Conservation (phyloP, 2,888 invertebrate species). For the Lasioglossum malachurum region DNA sequence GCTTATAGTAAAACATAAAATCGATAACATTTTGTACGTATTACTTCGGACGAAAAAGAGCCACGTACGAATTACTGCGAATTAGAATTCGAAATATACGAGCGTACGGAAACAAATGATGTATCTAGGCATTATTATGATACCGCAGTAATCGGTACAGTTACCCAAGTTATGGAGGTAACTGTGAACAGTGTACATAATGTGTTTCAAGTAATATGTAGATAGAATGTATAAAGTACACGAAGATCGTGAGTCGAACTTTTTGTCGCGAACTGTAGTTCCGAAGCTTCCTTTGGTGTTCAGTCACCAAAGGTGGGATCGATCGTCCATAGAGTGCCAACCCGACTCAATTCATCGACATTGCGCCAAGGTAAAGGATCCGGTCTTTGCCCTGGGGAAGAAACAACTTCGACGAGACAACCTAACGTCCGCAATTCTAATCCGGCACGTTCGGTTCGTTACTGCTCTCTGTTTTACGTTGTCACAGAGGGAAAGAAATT, state of each 20-base stretch:
- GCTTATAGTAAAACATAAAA: too few species aligned
- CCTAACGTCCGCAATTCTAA: slow-evolving; percentile 47
- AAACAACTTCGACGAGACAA: slow-evolving; percentile 49
- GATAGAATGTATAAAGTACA: neutral
- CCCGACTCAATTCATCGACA: slow-evolving; percentile 55
- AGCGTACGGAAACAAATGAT: too few species aligned
- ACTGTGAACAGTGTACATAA: neutral
- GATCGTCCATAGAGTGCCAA: slow-evolving; percentile 59
- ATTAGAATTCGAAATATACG: too few species aligned
- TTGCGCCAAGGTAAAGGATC: slow-evolving; percentile 41
- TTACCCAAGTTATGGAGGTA: neutral
- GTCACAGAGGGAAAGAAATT: slow-evolving; percentile 4
- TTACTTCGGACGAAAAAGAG: too few species aligned
- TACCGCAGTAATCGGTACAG: too few species aligned
- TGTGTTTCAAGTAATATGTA: neutral
- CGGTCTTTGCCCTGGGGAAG: slow-evolving; percentile 30
- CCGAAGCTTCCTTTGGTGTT: slow-evolving; percentile 49
- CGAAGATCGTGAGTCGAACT: neutral
- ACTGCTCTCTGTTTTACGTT: slow-evolving; percentile 28
- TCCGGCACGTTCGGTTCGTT: slow-evolving; percentile 36
- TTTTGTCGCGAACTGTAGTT: neutral
- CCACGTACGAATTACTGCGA: too few species aligned
- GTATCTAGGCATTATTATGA: too few species aligned
- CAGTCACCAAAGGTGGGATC: slow-evolving; percentile 50
- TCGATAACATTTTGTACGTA: too few species aligned